phyloP scores from a whole-genome alignment of 2,797 vertebrate genomes.

The Trichosurus vulpecula region DNA sequence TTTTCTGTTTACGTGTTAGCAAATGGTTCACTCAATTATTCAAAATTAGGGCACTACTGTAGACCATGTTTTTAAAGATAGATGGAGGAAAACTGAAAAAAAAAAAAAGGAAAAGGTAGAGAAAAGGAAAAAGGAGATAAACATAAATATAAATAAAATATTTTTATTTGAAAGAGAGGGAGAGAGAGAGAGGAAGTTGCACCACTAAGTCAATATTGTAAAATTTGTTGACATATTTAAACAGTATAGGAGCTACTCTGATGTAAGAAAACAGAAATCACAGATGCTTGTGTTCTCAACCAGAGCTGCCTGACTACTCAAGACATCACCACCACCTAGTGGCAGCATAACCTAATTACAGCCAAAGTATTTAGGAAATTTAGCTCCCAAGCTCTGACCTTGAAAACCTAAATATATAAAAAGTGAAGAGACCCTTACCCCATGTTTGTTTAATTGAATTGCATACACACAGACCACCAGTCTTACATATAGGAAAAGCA shows the following conservation, averaged over 20 bases:
- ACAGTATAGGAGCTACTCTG: neutral
- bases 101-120: neutral
- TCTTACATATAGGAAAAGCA: neutral
- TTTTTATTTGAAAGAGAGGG: neutral
- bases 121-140: too few relatives aligned
- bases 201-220: neutral
- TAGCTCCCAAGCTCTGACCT: neutral
- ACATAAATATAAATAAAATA: neutral
- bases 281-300: neutral
- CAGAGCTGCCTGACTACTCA: neutral
- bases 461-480: neutral
- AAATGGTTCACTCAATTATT: neutral
- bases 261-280: neutral
- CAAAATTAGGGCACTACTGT: neutral
- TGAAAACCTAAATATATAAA: neutral
- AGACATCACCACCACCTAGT: neutral
- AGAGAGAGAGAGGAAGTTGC: neutral
- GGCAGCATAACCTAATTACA: neutral
- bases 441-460: neutral
- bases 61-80: neutral
- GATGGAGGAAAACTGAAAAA: neutral
- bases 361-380: neutral
- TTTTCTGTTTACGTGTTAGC: neutral
- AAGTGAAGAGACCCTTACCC: neutral
- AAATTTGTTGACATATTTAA: neutral